Percentiles rank a stretch among this genome's conserved stretches.
Evolutionary conservation across 30 jellyfish, hydroid and myxozoan genomes (phyloP).

Genomic region (Clytia hemisphaerica): DNA sequence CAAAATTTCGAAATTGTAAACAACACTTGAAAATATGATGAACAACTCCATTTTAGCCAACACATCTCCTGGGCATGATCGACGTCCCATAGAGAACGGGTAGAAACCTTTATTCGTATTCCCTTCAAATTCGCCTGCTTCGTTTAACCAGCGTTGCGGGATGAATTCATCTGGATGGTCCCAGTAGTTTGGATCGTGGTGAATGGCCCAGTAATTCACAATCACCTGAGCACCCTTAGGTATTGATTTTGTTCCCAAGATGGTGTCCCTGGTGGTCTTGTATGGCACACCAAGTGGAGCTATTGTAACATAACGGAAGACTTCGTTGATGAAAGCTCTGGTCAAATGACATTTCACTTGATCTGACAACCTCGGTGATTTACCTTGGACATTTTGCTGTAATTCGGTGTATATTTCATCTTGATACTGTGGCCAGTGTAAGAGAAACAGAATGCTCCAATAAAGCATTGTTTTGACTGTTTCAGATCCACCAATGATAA

Average conservation of each 20-base stretch:
- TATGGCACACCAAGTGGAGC: conserved; percentile 67
- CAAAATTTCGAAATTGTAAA: conserved; percentile 29
- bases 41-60: conserved; percentile 51
- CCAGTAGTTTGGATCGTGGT: conserved; percentile 46
- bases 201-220: conserved; percentile 49
- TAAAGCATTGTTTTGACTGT: conserved; percentile 47
- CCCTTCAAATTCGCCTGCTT: conserved; percentile 18
- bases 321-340: conserved; percentile 44
- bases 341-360: conserved; percentile 25
- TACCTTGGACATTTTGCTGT: conserved; percentile 10
- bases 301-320: conserved; percentile 25
- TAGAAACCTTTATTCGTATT: conserved; percentile 30
- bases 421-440: conserved; percentile 30
- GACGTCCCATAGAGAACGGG: conserved; percentile 61
- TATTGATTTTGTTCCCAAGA: conserved; percentile 21
- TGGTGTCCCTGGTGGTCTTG: conserved; percentile 41
- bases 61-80: conserved; percentile 55
- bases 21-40: conserved; percentile 28
- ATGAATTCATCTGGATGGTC: conserved; percentile 43
- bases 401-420: conserved; percentile 37
- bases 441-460: conserved; percentile 35
- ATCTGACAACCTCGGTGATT: conserved; percentile 35
- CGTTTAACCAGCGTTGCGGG: conserved; percentile 56
- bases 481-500: conserved; percentile 52
- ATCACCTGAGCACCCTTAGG: conserved; percentile 43